Evolutionary conservation across 2,888 invertebrate species (phyloP).

Genomic region (Dimorphilus gyrociliatus): DNA sequence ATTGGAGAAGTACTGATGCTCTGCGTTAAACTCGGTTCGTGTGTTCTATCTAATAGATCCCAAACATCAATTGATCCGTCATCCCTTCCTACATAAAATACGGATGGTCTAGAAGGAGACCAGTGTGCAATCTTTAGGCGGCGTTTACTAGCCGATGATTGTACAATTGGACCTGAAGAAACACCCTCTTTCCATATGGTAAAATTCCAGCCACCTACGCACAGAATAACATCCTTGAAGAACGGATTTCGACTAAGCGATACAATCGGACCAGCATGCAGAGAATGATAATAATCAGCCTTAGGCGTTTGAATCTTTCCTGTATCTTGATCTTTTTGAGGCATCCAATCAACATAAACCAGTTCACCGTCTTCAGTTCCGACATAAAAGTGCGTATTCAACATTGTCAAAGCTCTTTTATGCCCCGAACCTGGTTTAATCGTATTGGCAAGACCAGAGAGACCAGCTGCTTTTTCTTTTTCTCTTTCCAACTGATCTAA

Average conservation of each 20-base stretch:
- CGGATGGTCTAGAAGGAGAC: constrained; percentile 57
- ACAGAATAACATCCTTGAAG: constrained; percentile 47
- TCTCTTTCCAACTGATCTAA: constrained; percentile 6
- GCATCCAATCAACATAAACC: constrained; percentile 39
- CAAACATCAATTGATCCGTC: constrained; percentile 65
- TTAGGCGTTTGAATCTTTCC: constrained; percentile 37
- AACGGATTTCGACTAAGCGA: constrained; percentile 44
- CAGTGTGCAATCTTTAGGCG: constrained; percentile 43
- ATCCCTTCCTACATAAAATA: constrained; percentile 51
- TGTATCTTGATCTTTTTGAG: constrained; percentile 37
- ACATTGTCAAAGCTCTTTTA: constrained; percentile 25
- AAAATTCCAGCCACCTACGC: constrained; percentile 57
- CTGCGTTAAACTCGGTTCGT: constrained; percentile 51
- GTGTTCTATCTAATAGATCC: constrained; percentile 55
- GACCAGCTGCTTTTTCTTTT: constrained; percentile 15
- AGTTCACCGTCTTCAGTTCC: constrained; percentile 39
- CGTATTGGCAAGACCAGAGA: constrained; percentile 14
- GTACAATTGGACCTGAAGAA: constrained; percentile 28
- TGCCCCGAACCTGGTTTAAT: constrained; percentile 28
- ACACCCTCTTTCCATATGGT: constrained; percentile 57
- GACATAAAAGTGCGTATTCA: constrained; percentile 33
- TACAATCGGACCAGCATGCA: constrained; percentile 32
- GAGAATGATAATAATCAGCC: constrained; percentile 30
- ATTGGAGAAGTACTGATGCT: constrained; percentile 43
- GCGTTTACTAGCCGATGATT: constrained; percentile 18